Percentiles rank a stretch among this genome's conserved stretches.
phyloP scores from a whole-genome alignment of 2,113 vertebrate species.

The Lagenorhynchus albirostris region DNA sequence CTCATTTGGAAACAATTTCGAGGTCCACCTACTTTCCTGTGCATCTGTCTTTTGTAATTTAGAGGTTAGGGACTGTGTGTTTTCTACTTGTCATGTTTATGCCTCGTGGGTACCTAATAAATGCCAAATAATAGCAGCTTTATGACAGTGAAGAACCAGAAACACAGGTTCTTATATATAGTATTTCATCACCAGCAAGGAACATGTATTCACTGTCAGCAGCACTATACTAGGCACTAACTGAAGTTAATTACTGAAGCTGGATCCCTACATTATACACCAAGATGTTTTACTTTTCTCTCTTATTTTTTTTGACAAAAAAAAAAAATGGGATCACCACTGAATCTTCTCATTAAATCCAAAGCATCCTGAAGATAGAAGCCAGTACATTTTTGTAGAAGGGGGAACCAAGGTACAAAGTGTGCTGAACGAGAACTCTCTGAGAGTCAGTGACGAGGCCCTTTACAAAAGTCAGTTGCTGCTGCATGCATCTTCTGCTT shows the following conservation, averaged over 20 bases:
- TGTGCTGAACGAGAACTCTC: not conserved
- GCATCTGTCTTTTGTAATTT: constrained; percentile 68
- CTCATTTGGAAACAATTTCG: constrained; percentile 69
- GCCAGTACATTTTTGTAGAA: not conserved
- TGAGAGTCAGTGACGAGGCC: not conserved
- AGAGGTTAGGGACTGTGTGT: constrained; percentile 53
- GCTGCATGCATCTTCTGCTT: not conserved
- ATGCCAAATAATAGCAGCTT: constrained; percentile 75
- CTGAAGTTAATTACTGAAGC: not conserved
- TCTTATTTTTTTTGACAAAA: not conserved
- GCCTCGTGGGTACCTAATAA: constrained; percentile 69
- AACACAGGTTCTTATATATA: constrained; percentile 65
- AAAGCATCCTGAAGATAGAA: not conserved
- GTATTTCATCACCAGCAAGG: constrained; percentile 65
- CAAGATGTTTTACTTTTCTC: not conserved
- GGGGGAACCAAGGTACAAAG: not conserved
- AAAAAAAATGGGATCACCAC: not conserved
- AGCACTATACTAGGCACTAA: constrained; percentile 25
- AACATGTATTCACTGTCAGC: constrained; percentile 41
- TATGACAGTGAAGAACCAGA: constrained; percentile 65
- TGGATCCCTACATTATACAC: not conserved
- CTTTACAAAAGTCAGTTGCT: not conserved
- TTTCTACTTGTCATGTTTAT: constrained; percentile 72
- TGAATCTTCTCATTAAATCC: constrained; percentile 9
- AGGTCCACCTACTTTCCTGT: constrained; percentile 54